phyloP scores from a whole-genome alignment of 2,113 vertebrate genomes.

The Phrynocephalus versicolor region DNA sequence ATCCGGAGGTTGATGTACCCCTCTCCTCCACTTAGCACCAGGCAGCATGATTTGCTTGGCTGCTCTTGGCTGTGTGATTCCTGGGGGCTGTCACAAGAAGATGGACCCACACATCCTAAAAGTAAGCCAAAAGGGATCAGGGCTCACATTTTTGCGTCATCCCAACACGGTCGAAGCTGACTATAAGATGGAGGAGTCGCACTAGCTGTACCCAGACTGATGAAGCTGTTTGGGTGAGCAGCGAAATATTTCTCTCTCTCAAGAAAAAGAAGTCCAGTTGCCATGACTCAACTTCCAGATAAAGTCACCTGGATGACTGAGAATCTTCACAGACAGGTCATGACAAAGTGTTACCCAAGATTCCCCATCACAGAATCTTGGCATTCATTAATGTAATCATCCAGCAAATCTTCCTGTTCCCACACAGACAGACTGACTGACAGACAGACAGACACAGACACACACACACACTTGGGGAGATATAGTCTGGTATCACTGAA shows the following conservation, averaged over 20 bases:
- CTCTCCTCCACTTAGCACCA: conserved; percentile 84
- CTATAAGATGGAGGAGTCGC: too few relatives aligned
- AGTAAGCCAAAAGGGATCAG: neutral
- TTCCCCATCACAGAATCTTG: neutral
- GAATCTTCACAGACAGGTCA: too few relatives aligned
- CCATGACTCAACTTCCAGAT: too few relatives aligned
- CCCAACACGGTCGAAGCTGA: too few relatives aligned
- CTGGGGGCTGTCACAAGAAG: conserved; percentile 50
- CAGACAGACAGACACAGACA: too few relatives aligned
- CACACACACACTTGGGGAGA: neutral
- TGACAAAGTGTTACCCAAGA: neutral
- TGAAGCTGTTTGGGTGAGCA: too few relatives aligned
- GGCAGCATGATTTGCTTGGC: conserved; percentile 33
- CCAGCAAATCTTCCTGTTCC: neutral
- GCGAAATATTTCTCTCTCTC: too few relatives aligned
- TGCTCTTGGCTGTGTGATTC: conserved; percentile 6
- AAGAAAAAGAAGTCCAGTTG: too few relatives aligned
- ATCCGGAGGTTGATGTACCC: conserved; percentile 85
- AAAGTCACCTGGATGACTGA: too few relatives aligned
- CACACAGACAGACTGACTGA: too few relatives aligned
- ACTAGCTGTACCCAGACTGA: too few relatives aligned
- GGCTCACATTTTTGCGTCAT: neutral
- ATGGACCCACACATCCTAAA: conserved; percentile 73
- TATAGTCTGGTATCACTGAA: neutral
- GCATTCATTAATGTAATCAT: neutral